phyloP scores from a whole-genome alignment of 2,888 invertebrate genomes.

The Synergus gifuensis region DNA sequence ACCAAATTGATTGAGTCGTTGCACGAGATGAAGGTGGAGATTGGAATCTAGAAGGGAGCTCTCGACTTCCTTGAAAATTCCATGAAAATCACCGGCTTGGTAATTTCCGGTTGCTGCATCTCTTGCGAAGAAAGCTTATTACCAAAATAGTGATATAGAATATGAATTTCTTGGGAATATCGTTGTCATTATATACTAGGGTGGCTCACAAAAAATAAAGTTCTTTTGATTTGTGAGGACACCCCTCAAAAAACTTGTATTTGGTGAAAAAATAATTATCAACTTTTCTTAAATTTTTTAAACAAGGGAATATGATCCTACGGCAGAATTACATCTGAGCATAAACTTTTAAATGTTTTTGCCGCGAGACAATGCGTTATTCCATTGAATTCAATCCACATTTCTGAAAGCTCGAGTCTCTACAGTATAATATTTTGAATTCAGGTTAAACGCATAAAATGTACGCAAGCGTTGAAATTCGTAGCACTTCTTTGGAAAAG shows the following conservation, averaged over 20 bases:
- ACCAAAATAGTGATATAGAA: neutral
- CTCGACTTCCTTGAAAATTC: slow-evolving; percentile 39
- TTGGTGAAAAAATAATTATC: no score
- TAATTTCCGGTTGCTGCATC: neutral
- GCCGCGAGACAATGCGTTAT: neutral
- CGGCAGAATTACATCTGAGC: no score
- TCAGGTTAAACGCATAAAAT: neutral
- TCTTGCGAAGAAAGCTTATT: neutral
- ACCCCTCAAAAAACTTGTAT: no score
- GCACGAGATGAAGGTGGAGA: slow-evolving; percentile 40
- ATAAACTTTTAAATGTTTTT: no score
- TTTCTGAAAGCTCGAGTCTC: neutral
- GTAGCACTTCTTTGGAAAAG: neutral
- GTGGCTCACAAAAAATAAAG: no score
- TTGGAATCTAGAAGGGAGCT: slow-evolving; percentile 23
- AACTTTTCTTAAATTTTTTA: no score
- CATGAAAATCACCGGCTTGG: slow-evolving; percentile 3
- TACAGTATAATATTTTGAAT: slow-evolving; percentile 1
- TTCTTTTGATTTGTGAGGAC: no score
- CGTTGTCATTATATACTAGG: neutral
- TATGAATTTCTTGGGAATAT: neutral
- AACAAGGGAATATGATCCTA: no score
- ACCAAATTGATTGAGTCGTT: slow-evolving; percentile 33
- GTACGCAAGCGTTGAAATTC: neutral
- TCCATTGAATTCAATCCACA: neutral